These are phyloP conservation scores for Chaitophorus viminalis DNA, from an alignment of 2,888 invertebrate species.

Conservation along the genomic window DNA sequence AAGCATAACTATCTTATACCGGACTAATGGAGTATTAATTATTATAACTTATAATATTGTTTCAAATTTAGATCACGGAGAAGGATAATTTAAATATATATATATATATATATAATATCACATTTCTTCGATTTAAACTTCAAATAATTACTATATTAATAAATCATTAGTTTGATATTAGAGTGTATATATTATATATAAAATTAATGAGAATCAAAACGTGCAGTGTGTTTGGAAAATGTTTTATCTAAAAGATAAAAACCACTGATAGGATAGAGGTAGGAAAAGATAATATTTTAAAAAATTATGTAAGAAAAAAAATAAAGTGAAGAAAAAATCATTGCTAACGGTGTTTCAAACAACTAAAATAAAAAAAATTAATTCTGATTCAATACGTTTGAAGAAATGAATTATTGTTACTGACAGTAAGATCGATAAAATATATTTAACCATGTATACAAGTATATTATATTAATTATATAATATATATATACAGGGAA, in stretches of 20 bases:
- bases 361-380: neutral
- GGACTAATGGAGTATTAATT: neutral
- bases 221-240: neutral
- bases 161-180: neutral
- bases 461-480: too few relatives aligned
- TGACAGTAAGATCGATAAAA: too few relatives aligned
- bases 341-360: neutral
- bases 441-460: too few relatives aligned
- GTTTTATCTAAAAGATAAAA: neutral
- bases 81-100: neutral
- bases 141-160: neutral
- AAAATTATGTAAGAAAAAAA: neutral
- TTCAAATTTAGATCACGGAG: neutral
- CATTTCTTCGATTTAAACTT: neutral
- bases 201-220: too few relatives aligned
- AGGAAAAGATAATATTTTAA: neutral
- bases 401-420: too few relatives aligned
- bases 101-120: too few relatives aligned
- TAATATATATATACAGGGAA: too few relatives aligned
- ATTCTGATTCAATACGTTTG: too few relatives aligned
- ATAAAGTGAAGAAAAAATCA: neutral
- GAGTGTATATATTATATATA: neutral
- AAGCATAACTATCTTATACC: neutral
- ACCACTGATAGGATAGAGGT: neutral
- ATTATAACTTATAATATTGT: neutral